Evolutionary conservation across 2,113 vertebrate species (phyloP).

Genomic region (Carlito syrichta): DNA sequence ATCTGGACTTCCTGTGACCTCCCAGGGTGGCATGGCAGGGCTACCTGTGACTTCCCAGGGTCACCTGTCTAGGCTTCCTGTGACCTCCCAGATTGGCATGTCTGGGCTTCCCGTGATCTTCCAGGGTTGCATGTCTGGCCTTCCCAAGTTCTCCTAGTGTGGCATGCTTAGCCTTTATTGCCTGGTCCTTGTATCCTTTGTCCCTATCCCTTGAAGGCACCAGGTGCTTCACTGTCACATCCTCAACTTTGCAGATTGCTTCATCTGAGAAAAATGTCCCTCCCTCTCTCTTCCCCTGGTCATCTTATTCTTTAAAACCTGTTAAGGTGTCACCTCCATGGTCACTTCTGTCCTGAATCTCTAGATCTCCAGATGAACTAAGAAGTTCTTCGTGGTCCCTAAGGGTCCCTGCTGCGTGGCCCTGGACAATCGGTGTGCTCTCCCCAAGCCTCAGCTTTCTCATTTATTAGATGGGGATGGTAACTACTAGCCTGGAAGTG

Average conservation of each 20-base stretch:
- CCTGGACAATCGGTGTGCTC: neutral
- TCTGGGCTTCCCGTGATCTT: neutral
- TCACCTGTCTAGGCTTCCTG: too few relatives aligned
- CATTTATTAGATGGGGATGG: neutral
- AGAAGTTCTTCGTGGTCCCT: neutral
- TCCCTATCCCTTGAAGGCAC: neutral
- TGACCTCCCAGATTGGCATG: too few relatives aligned
- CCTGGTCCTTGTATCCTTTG: neutral
- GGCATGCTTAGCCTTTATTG: neutral
- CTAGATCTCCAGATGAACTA: too few relatives aligned
- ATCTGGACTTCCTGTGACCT: too few relatives aligned
- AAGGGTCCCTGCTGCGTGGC: rapidly evolving
- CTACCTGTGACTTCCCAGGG: neutral
- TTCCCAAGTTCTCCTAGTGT: too few relatives aligned
- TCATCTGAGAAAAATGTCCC: neutral
- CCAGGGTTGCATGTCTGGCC: neutral
- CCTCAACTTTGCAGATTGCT: neutral
- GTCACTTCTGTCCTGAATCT: neutral
- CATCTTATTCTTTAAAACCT: neutral
- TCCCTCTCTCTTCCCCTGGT: neutral
- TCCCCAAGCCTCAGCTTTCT: neutral
- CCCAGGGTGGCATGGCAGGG: too few relatives aligned
- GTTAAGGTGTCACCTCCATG: rapidly evolving
- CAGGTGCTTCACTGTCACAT: rapidly evolving
- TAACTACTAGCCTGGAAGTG: rapidly evolving